A percentile compares a stretch with the other conserved stretches of the same genome.
These are phyloP conservation scores for Aphodius sticticus DNA, from an alignment of 2,888 invertebrate genomes.

Conservation along the genomic window DNA sequence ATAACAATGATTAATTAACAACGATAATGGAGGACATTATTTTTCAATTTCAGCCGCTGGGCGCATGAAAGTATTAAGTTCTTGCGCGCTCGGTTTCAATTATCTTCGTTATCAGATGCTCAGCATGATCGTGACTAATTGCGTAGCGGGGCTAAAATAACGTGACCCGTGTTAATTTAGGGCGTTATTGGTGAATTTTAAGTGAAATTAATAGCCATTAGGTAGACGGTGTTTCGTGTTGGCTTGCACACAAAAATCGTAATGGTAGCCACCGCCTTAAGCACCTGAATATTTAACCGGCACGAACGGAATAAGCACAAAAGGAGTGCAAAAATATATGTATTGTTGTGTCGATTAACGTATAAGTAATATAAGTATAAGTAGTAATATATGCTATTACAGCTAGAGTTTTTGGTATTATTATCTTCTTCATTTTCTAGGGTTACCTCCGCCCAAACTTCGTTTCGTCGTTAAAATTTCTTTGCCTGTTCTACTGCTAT, in stretches of 20 bases:
- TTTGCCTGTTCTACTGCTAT: too few species aligned
- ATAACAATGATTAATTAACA: constrained; percentile 1
- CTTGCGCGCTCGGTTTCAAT: background rate
- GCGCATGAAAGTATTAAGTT: constrained; percentile 15
- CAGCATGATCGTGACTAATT: constrained; percentile 15
- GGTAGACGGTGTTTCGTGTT: constrained; percentile 11
- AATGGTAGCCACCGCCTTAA: too few species aligned
- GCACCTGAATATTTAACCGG: too few species aligned
- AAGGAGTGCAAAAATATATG: too few species aligned
- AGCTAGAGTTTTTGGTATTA: too few species aligned
- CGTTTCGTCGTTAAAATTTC: too few species aligned
- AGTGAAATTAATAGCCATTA: constrained; percentile 10
- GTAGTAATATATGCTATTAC: too few species aligned
- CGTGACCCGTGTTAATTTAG: constrained; percentile 18
- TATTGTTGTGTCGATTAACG: too few species aligned
- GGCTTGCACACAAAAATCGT: background rate
- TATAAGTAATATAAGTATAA: too few species aligned
- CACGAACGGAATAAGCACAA: too few species aligned
- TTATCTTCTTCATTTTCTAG: too few species aligned
- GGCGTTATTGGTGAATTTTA: constrained; percentile 11
- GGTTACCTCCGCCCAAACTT: too few species aligned
- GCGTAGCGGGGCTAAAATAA: constrained; percentile 4
- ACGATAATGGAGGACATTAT: background rate
- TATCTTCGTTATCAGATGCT: constrained; percentile 14
- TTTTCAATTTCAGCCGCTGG: background rate